phyloP scores from a whole-genome alignment of 23 tunicate genomes.

The Styela plicata region DNA sequence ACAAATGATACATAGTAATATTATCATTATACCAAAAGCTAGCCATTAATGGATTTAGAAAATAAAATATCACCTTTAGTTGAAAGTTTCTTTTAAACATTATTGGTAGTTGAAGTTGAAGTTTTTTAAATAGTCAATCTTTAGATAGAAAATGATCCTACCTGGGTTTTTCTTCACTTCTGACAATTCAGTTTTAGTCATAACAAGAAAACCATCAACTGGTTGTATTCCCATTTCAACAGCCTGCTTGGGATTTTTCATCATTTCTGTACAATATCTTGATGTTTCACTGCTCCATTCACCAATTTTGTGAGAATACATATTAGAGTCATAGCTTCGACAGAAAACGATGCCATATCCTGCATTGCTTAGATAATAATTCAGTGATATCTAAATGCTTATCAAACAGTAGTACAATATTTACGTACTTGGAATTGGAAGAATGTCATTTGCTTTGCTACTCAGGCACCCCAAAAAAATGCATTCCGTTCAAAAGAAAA shows the following conservation, averaged over 20 bases:
- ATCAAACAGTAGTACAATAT: too few species aligned
- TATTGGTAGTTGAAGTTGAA: neutral
- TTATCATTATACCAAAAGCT: too few species aligned
- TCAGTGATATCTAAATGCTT: too few species aligned
- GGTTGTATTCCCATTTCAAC: neutral
- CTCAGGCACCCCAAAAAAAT: too few species aligned
- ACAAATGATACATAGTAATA: too few species aligned
- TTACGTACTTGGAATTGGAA: too few species aligned
- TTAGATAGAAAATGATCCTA: neutral
- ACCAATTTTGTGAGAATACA: neutral
- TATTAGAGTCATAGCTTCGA: neutral
- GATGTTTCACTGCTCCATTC: neutral
- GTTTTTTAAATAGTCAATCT: neutral
- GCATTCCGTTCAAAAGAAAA: too few species aligned
- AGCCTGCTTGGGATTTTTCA: neutral
- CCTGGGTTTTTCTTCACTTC: neutral
- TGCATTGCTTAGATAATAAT: neutral
- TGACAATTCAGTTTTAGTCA: neutral
- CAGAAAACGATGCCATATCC: conserved; percentile 4
- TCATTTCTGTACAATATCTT: neutral
- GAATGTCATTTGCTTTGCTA: too few species aligned
- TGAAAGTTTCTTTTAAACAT: too few species aligned
- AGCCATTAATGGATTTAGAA: too few species aligned
- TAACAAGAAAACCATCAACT: neutral
- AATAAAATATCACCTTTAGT: too few species aligned